Evolutionary conservation across 2,797 vertebrate genomes (phyloP), one percentile per base, ranked within the genome.

Genomic region (Rhynchonycteris naso): DNA sequence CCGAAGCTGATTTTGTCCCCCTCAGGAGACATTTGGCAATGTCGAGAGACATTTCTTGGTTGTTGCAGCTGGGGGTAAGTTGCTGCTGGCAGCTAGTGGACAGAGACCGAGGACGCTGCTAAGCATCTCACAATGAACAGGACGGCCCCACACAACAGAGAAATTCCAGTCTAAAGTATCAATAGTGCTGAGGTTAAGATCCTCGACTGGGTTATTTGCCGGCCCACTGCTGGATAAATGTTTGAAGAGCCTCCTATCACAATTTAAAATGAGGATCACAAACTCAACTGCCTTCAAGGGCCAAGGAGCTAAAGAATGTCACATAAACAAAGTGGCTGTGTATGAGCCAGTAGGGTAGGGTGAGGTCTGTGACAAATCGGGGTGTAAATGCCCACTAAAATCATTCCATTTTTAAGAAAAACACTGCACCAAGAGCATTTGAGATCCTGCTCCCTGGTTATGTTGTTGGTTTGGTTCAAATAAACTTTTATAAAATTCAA

Each of bases 261-360:
- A 86, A 72, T 72, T 93, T 92, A 80, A 91, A 92, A 93, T 19
- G 85, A 16, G 54, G 91, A 92, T 21, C n/a, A 38, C 47, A 78
- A 63, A 84, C 50, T 65, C 35, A 88, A 93, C 63, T 72, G 50
- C 19, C 58, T 96, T 91, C 52, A 83, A 76, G n/a, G 21, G 26
- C 35, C 74, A 92, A 96, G 4, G 43, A 84, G 43, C 38, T 65
- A 90, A 87, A 94, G 72, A 87, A 69, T 43, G 91, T 12, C 66
- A 80, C 33, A 43, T 14, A 54, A 93, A 81, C 38, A 58, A 86
- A 93, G 74, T 47, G 88, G 68, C n/a, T 93, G 7, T 85, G 26
- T 52, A 65, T n/a, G 26, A 85, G 84, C 58, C 69, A 90, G 4
- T 38, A 59, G 52, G 19, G 14, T 47, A 16, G 43, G n/a, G 63